Base-by-base conservation (phyloP, 2,888 invertebrate genomes). In the Torymus aiolomorphi region DNA sequence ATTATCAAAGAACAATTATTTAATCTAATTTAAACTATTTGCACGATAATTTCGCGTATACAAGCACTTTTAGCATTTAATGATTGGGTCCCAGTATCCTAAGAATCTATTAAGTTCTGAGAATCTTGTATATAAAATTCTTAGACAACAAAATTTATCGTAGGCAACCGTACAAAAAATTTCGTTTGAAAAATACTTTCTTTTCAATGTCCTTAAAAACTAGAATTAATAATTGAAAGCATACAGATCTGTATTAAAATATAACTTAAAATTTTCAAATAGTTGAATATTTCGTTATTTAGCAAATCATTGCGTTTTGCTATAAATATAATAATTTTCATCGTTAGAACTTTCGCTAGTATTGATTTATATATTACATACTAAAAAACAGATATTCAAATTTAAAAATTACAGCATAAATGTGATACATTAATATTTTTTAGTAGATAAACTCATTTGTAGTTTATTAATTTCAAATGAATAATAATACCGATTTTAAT, bases 1-100 rank as follows among this genome's bases (percentile, higher is more conserved):
- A 75, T 70, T 66, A 42, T 65, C 52, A 59, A 76, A 63, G 51
- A 42, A 42, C 13, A 65, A 52, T 65, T 63, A 63, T 65, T 16
- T n/a, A 79, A 52, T 65, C 49, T 67, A 69, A 75, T 71, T 79
- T 2, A 66, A 76, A 71, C 13, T 72, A 80, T 62, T 59, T 56
- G 73, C 65, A 72, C 14, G 69, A 49, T 56, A 62, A 67, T 76
- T 76, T 57, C 2, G 24, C 16, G 16, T 73, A 67, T 49, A 72
- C n/a, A 72, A 76, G 66, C 65, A 67, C 8, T 20, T 72, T 51
- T 61, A 57, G 18, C n/a, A 42, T 67, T 79, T 67, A 20, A 56
- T 76, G 16, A 72, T 76, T 73, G 71, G 69, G 69, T 76, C 69
- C 69, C 73, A 59, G 16, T 73, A 24, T 57, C 16, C 57, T 73